A percentile compares a stretch with the other conserved stretches of the same genome.
Conservation (phyloP, 2,888 invertebrate species). For the Quadroppia sp. region DNA sequence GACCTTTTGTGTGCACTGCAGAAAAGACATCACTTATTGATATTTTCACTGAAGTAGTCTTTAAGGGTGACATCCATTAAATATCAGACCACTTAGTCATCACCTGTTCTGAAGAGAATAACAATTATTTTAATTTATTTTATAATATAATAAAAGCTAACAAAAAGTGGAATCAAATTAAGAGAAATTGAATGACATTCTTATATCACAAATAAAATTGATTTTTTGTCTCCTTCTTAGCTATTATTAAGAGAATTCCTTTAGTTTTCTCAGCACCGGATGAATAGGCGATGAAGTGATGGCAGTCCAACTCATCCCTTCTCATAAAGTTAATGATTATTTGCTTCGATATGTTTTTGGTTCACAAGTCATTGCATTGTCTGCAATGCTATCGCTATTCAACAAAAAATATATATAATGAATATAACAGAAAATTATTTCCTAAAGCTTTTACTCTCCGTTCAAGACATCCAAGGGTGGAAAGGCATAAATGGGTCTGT, state of each 20-base stretch:
- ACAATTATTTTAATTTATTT: too few relatives aligned
- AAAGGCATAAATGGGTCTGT: too few relatives aligned
- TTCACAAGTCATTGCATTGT: not conserved
- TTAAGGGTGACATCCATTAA: too few relatives aligned
- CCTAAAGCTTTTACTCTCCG: not conserved
- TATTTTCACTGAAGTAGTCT: too few relatives aligned
- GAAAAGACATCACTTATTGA: too few relatives aligned
- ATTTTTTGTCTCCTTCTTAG: not conserved
- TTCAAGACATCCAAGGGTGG: too few relatives aligned
- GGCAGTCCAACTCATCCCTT: not conserved
- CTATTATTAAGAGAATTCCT: not conserved
- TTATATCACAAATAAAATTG: not conserved
- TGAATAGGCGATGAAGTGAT: not conserved
- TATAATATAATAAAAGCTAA: not conserved
- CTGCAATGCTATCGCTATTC: not conserved
- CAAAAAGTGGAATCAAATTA: not conserved
- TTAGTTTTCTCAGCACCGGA: not conserved
- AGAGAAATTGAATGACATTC: not conserved
- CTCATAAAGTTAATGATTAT: constrained; percentile 16
- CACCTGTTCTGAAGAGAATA: too few relatives aligned
- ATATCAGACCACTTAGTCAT: too few relatives aligned
- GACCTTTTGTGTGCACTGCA: too few relatives aligned
- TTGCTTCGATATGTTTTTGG: too few relatives aligned
- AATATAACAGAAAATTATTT: constrained; percentile 1
- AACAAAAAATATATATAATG: not conserved